Conservation (phyloP, 2,797 vertebrate species). For the Paramormyrops hopkinsi region DNA sequence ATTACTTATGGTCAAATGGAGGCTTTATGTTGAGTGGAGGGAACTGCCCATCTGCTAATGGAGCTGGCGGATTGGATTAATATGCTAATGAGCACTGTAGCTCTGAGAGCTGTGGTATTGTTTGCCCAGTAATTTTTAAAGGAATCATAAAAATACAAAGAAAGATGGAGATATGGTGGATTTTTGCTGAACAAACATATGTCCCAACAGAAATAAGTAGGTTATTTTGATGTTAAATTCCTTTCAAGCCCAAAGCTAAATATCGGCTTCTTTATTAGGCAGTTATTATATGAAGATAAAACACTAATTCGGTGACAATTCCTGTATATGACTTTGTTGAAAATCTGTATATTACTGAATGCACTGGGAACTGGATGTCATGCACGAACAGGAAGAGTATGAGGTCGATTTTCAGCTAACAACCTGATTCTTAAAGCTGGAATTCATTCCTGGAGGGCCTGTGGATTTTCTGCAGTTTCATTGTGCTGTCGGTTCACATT, state of each 20-base stretch:
- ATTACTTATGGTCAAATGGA: background rate
- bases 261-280: background rate
- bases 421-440: background rate
- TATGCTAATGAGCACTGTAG: background rate
- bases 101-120: background rate
- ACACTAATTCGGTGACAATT: background rate
- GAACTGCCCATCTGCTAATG: background rate
- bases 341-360: background rate
- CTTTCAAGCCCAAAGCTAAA: background rate
- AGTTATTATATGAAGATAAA: background rate
- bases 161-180: background rate
- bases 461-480: background rate
- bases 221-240: background rate
- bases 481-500: background rate
- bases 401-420: background rate
- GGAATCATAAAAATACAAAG: background rate
- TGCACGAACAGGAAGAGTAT: background rate
- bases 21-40: background rate
- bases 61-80: background rate
- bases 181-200: background rate
- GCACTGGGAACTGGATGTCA: background rate
- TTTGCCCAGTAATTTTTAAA: background rate
- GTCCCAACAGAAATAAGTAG: background rate
- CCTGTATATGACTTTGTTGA: background rate
- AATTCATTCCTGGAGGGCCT: background rate